Percentiles rank a stretch among this genome's conserved stretches.
Conservation (phyloP, 2,797 vertebrate genomes). For the Lepus townsendii region DNA sequence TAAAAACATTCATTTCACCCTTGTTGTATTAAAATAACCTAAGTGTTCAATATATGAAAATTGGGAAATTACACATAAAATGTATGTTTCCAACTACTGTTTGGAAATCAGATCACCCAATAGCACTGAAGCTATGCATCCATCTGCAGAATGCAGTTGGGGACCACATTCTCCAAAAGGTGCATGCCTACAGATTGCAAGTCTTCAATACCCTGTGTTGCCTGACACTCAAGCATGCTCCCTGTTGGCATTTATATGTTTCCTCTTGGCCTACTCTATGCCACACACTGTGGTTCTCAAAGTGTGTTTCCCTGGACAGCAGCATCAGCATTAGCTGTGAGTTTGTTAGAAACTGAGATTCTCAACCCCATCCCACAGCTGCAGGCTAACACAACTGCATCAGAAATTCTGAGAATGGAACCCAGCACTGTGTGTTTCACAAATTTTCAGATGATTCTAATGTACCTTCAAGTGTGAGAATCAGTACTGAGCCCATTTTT, state of each 20-base stretch:
- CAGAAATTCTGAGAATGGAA: not conserved
- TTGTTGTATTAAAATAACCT: constrained; percentile 29
- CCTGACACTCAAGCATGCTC: not conserved
- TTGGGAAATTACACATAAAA: constrained; percentile 9
- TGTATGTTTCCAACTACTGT: constrained; percentile 1
- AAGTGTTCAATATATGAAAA: not conserved
- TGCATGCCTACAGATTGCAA: not conserved
- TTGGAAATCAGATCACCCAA: constrained; percentile 5
- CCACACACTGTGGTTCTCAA: not conserved
- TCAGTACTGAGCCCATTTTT: not conserved
- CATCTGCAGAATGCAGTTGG: not conserved
- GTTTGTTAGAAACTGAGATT: not conserved
- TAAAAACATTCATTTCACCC: constrained; percentile 15
- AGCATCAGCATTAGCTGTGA: not conserved
- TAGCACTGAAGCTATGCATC: not conserved
- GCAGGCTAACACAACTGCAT: not conserved
- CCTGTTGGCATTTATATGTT: not conserved
- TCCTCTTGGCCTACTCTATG: not conserved
- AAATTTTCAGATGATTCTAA: not conserved
- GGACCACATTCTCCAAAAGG: not conserved
- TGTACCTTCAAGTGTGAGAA: not conserved
- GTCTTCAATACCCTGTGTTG: not conserved
- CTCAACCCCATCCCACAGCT: not conserved
- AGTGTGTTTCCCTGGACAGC: not conserved
- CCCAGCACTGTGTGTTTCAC: not conserved